A percentile compares a stretch with the other conserved stretches of the same genome.
phyloP scores from a whole-genome alignment of 2,888 invertebrate species.

The Cybosia mesomella region DNA sequence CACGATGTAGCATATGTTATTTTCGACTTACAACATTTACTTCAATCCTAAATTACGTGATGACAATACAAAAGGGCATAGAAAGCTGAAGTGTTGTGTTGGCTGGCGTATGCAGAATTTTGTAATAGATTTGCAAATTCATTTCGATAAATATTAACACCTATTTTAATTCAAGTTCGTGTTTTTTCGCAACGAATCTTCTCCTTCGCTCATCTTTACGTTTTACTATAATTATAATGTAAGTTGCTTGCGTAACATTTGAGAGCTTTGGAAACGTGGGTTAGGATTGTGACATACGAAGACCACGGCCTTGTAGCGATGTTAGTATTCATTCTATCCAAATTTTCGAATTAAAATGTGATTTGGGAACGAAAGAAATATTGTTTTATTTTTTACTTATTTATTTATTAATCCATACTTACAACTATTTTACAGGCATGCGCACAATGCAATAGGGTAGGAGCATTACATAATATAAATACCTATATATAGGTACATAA shows the following conservation, averaged over 20 bases:
- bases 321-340: slow-evolving; percentile 31
- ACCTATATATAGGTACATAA: too few species aligned
- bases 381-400: too few species aligned
- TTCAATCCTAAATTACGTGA: slow-evolving; percentile 83
- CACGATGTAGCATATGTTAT: slow-evolving; percentile 82
- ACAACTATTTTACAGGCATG: too few species aligned
- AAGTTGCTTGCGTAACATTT: slow-evolving; percentile 59
- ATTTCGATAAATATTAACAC: slow-evolving; percentile 16
- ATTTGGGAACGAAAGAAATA: slow-evolving; percentile 5
- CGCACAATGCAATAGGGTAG: too few species aligned
- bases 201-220: slow-evolving; percentile 53
- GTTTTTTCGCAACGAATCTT: slow-evolving; percentile 59
- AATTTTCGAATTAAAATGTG: slow-evolving; percentile 31
- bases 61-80: slow-evolving; percentile 76
- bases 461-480: too few species aligned
- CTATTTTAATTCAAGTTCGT: slow-evolving; percentile 33
- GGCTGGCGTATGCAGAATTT: slow-evolving; percentile 41
- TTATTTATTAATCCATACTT: too few species aligned
- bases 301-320: slow-evolving; percentile 58
- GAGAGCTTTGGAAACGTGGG: slow-evolving; percentile 57
- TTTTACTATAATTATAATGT: slow-evolving; percentile 55
- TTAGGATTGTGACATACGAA: slow-evolving; percentile 65
- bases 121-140: slow-evolving; percentile 37
- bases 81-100: slow-evolving; percentile 57
- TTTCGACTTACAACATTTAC: slow-evolving; percentile 84